Base-by-base conservation (phyloP, 2,888 invertebrate species). In the Sicus ferrugineus region DNA sequence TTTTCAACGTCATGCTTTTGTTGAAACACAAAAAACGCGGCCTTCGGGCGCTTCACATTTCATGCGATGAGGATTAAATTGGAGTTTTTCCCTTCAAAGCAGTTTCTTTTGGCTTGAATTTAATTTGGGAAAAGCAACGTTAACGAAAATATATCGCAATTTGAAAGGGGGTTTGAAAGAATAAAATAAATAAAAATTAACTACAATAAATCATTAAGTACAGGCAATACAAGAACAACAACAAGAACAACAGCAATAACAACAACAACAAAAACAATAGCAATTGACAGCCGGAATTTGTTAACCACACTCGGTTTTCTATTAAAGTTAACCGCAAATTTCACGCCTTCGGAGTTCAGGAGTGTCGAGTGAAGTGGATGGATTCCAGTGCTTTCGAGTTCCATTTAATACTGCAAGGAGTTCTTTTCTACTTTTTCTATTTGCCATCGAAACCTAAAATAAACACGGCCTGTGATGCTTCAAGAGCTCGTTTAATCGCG, bases 261-360 rank as follows among this genome's bases (percentile, higher is more conserved):
- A 46, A 16, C 46, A 46, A 16, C 6, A 16, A 16, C 21, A 21
- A 52, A 7, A 52, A 52, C 14, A 7, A 54, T 54, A 23, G 7
- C 2, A 50, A 34, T 9, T 5, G 38, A 34, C 7, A 34, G 38
- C 38, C 5, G 11, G 11, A 34, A 34, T 46, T 46, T 46, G 19
- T 46, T 46, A 34, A 34, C 5, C 5, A 34, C n/a, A 4, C n/a
- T 4, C 9, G n/a, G n/a, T n/a, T 46, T 6, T 9, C 6, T 46
- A n/a, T 46, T 46, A n/a, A n/a, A n/a, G n/a, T n/a, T n/a, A n/a
- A n/a, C n/a, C 50, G 70, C 66, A 64, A 59, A 68, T 72, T 69
- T 72, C 59, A 70, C 70, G 65, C 70, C 70, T 66, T 42, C 63
- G 28, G n/a, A 14, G 46, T 3, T 19, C 19, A 19, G 7, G 21